phyloP scores from a whole-genome alignment of 1,140 invertebrate species.

The Pseudobourletiella spinata region DNA sequence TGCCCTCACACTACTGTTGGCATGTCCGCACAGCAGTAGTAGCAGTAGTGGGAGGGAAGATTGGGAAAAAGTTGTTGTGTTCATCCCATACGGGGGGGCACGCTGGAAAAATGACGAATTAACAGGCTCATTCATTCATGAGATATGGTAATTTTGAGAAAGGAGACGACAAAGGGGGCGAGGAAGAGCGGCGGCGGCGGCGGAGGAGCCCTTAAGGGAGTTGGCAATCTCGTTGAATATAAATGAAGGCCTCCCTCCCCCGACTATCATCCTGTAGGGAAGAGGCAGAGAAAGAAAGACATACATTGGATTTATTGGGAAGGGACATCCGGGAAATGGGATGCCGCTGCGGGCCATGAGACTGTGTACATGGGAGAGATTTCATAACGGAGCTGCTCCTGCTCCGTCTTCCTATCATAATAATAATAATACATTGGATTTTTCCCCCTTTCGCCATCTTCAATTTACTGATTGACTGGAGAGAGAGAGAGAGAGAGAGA shows the following conservation, averaged over 20 bases:
- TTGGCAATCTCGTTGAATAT: slow-evolving; percentile 16
- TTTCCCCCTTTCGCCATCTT: slow-evolving; percentile 1
- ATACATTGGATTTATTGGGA: neutral
- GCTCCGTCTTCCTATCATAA: no score
- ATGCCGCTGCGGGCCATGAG: no score
- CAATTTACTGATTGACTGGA: slow-evolving; percentile 15
- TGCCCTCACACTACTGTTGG: no score
- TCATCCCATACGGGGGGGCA: neutral
- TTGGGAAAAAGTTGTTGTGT: neutral
- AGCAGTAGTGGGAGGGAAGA: neutral
- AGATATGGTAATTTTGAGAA: neutral
- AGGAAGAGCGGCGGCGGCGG: neutral
- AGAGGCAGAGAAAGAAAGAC: neutral
- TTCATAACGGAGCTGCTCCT: neutral
- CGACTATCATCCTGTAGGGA: no score
- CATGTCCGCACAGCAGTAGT: neutral
- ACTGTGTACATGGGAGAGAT: neutral
- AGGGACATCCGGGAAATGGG: no score
- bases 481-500: neutral
- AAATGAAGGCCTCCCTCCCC: slow-evolving; percentile 9
- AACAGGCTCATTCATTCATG: no score
- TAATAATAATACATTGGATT: no score
- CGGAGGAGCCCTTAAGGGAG: slow-evolving; percentile 12
- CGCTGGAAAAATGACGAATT: slow-evolving; percentile 1
- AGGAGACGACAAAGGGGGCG: neutral